Evolutionary conservation across 30 jellyfish, hydroid and myxozoan species (phyloP), one percentile per base, ranked within the genome.

Genomic region (Cassiopea xamachana): DNA sequence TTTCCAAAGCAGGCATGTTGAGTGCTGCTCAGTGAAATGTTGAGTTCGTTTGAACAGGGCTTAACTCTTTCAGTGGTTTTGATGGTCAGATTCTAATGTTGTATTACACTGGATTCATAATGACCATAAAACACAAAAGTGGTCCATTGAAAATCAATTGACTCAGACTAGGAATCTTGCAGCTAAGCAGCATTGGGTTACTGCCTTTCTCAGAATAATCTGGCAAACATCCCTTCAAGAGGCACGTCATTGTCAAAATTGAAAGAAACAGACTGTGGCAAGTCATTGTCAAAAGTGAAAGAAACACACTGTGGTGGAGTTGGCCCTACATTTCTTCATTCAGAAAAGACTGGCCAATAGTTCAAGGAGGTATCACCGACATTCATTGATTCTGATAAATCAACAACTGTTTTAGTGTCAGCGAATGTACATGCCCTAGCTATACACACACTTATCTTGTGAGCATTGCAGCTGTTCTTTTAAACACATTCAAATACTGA

Each of bases 21-120:
- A n/a, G n/a, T n/a, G n/a, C n/a, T n/a, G n/a, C n/a, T n/a, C n/a
- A n/a, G n/a, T n/a, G n/a, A n/a, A n/a, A n/a, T n/a, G n/a, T n/a
- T n/a, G n/a, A n/a, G n/a, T n/a, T n/a, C n/a, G n/a, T n/a, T n/a
- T n/a, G n/a, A n/a, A n/a, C n/a, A n/a, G n/a, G n/a, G n/a, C n/a
- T n/a, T n/a, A n/a, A n/a, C n/a, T n/a, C n/a, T n/a, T n/a, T n/a
- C 6, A 19, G 7, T 5, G 58, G 13, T 27, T 17, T 61, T 87
- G 84, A 43, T 87, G 94, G 89, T 49, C 68, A 4, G 90, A 87
- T 51, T 76, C 94, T 12, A 60, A 68, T 45, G 87, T 78, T 17
- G 90, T 69, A 27, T 60, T 87, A 69, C 60, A 48, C 2, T 87
- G 94, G 94, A 46, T 87, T 45, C 60, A 13, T 9, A 51, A 70